Evolutionary conservation across 2,797 vertebrate species (phyloP), one percentile per base, ranked within the genome.

Genomic region (Neosilurus hyrtlii): DNA sequence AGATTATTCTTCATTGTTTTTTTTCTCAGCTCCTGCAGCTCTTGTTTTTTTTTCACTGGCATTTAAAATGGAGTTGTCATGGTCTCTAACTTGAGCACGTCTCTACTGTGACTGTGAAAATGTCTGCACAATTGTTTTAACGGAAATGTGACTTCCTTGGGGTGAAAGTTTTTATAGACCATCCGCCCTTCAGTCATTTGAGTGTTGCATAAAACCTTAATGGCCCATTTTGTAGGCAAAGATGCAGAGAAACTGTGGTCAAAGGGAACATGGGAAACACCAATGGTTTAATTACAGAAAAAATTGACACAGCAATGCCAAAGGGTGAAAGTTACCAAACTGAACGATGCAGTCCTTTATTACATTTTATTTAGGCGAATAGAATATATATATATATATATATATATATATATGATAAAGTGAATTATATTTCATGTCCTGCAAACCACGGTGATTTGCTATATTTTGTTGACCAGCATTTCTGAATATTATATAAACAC

Each of bases 201-300:
- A 35, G 70, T 61, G 80, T 68, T 61, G 76, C 79, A 72, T 85
- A 63, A 79, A 84, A 78, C 75, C 56, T 84, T 83, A 84, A 85
- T 30, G 68, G 72, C 30, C 59, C 63, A 57, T 82, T 82, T 86
- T 65, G 81, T 81, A 57, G 68, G 77, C n/a, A 73, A 81, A 61
- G 68, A 59, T 49, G 43, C 66, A 10, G 15, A 73, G 72, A 86
- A 73, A 83, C 75, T 77, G 70, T 26, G 61, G 66, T 15, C 7
- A 79, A 83, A 81, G 76, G 85, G 57, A 65, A 61, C 35, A 26
- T 8, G 68, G 72, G 75, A 66, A 65, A 77, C 43, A 70, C 30
- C 76, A 14, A 61, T 72, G 49, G 52, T 49, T 49, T 83, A 83
- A 87, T 52, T 35, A 82, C 76, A 82, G 24, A 71, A 70, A 79